Percentiles rank a stretch among this genome's conserved stretches.
Evolutionary conservation across 1,140 invertebrate genomes (phyloP).

Genomic region (Goniozus legneri): DNA sequence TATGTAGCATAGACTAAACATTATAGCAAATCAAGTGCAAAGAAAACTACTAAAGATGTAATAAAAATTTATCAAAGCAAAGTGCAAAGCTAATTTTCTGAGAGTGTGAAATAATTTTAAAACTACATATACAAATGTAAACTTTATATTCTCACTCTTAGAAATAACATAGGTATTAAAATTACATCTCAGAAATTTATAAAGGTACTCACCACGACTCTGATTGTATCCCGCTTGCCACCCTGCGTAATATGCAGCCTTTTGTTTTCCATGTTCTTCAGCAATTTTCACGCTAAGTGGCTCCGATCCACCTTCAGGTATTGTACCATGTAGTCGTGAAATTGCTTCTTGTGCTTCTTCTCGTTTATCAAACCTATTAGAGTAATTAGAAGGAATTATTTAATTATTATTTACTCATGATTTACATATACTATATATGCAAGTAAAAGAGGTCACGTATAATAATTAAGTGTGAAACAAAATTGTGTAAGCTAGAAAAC

Average conservation of each 20-base stretch:
- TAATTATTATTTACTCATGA: not conserved
- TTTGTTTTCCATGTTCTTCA: conserved; percentile 90
- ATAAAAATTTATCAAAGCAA: too few relatives aligned
- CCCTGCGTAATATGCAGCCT: conserved; percentile 67
- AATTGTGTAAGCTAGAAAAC: conserved; percentile 33
- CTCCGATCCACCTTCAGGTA: conserved; percentile 78
- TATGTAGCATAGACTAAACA: too few relatives aligned
- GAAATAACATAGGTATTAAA: too few relatives aligned
- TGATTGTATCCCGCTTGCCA: conserved; percentile 59
- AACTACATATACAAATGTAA: too few relatives aligned
- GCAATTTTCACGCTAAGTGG: conserved; percentile 85
- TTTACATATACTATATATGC: too few relatives aligned
- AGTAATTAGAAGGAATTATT: conserved; percentile 3
- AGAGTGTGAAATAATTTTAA: too few relatives aligned
- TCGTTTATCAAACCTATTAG: conserved; percentile 59
- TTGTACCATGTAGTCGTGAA: conserved; percentile 76
- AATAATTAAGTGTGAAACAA: conserved; percentile 24
- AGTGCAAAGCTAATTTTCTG: too few relatives aligned
- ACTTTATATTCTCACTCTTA: too few relatives aligned
- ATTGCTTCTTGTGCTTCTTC: conserved; percentile 89
- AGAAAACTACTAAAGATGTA: too few relatives aligned
- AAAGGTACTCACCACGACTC: conserved; percentile 52
- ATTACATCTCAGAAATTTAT: too few relatives aligned
- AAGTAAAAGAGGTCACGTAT: conserved; percentile 19
- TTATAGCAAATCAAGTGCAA: too few relatives aligned